Percentiles rank a stretch among this genome's conserved stretches.
Conservation (phyloP, 2,888 invertebrate genomes). For the Steromphala cineraria region DNA sequence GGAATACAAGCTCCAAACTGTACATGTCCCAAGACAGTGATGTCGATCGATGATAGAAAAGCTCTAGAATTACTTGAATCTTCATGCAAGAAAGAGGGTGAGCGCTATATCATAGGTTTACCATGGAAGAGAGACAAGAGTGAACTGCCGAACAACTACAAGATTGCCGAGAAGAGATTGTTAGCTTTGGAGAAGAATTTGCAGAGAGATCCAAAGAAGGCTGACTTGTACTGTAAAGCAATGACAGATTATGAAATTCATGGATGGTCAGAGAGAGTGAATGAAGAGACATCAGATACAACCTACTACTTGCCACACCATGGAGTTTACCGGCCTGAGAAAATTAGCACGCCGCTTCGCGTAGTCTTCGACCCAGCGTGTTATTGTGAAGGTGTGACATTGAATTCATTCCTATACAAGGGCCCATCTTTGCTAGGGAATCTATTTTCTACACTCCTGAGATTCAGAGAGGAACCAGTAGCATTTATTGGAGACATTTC, state of each 20-base stretch:
- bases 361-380: slow-evolving; percentile 27
- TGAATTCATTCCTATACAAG: slow-evolving; percentile 4
- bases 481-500: neutral
- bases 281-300: neutral
- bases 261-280: neutral
- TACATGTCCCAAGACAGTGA: neutral
- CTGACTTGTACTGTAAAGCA: neutral
- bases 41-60: slow-evolving; percentile 12
- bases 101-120: neutral
- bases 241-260: neutral
- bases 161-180: neutral
- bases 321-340: slow-evolving; percentile 28
- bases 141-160: neutral
- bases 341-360: slow-evolving; percentile 11
- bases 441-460: neutral
- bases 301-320: slow-evolving; percentile 25
- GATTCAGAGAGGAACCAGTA: neutral
- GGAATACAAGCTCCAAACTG: slow-evolving; percentile 26
- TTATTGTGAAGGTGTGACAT: slow-evolving; percentile 3
- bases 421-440: slow-evolving; percentile 1
- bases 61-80: slow-evolving; percentile 16
- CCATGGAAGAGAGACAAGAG: slow-evolving; percentile 22
- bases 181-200: neutral
- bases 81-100: slow-evolving; percentile 10
- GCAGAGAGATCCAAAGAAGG: neutral